phyloP scores from a whole-genome alignment of 2,888 invertebrate species.

The Ligdia adustata region DNA sequence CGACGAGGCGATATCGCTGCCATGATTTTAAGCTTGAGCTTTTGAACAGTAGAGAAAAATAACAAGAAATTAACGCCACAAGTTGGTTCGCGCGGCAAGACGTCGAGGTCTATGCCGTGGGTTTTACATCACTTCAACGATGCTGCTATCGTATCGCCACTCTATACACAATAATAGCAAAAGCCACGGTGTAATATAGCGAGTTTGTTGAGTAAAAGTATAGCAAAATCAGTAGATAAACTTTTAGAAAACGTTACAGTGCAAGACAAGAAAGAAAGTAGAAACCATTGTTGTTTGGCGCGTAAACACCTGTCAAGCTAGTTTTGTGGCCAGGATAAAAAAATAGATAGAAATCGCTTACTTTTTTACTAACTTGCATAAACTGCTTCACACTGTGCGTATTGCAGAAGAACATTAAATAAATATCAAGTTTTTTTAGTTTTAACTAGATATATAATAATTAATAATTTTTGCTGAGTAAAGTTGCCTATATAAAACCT shows the following conservation, averaged over 20 bases:
- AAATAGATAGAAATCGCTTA: neutral
- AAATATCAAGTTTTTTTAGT: too few relatives aligned
- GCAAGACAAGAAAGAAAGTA: slow-evolving; percentile 29
- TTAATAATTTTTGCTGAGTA: too few relatives aligned
- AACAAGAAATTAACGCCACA: slow-evolving; percentile 18
- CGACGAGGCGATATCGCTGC: slow-evolving; percentile 71
- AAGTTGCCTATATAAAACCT: too few relatives aligned
- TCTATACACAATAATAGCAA: too few relatives aligned
- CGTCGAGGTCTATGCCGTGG: slow-evolving; percentile 28
- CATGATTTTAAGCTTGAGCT: slow-evolving; percentile 50
- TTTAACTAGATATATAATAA: too few relatives aligned
- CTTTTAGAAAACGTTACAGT: slow-evolving; percentile 54
- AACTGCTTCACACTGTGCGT: too few relatives aligned
- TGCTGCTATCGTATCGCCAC: too few relatives aligned
- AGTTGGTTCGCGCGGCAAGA: slow-evolving; percentile 30
- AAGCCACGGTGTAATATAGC: too few relatives aligned
- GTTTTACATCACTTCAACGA: slow-evolving; percentile 18
- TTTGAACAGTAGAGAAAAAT: slow-evolving; percentile 13
- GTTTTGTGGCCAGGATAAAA: slow-evolving; percentile 12
- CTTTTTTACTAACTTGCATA: too few relatives aligned
- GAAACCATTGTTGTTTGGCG: slow-evolving; percentile 79
- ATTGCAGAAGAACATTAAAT: too few relatives aligned
- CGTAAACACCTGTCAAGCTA: slow-evolving; percentile 78
- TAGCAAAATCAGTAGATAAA: slow-evolving; percentile 48
- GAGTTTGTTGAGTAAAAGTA: slow-evolving; percentile 35